phyloP scores from a whole-genome alignment of 2,113 vertebrate species.

The Alces alces region DNA sequence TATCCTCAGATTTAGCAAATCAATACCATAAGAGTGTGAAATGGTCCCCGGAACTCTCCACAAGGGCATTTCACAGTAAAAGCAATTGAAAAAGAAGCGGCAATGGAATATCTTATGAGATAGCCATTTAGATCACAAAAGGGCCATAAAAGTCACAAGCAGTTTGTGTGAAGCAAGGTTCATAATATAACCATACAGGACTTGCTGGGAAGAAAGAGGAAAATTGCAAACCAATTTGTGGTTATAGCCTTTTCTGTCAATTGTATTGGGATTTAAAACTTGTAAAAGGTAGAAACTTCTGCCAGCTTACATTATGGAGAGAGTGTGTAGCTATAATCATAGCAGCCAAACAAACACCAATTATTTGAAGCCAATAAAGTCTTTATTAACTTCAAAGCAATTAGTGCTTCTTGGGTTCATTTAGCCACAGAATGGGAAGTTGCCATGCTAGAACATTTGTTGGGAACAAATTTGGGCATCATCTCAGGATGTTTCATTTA shows the following conservation, averaged over 20 bases:
- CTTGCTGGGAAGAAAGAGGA: conserved; percentile 78
- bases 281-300: conserved; percentile 81
- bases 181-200: conserved; percentile 81
- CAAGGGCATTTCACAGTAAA: conserved; percentile 84
- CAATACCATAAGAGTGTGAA: conserved; percentile 82
- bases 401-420: conserved; percentile 73
- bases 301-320: conserved; percentile 76
- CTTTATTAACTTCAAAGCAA: conserved; percentile 79
- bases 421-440: conserved; percentile 61
- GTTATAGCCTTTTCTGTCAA: conserved; percentile 82
- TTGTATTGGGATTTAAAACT: conserved; percentile 84
- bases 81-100: conserved; percentile 82
- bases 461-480: conserved; percentile 53
- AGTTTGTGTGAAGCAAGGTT: conserved; percentile 84
- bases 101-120: conserved; percentile 84
- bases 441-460: conserved; percentile 65
- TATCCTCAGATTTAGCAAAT: conserved; percentile 83
- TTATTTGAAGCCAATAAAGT: conserved; percentile 79
- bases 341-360: conserved; percentile 75
- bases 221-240: conserved; percentile 86
- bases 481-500: conserved; percentile 35
- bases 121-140: conserved; percentile 87
- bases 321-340: conserved; percentile 72
- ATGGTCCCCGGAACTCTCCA: conserved; percentile 81
- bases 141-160: conserved; percentile 85